Percentiles rank a stretch among this genome's conserved stretches.
Conservation (phyloP, 2,888 invertebrate genomes). For the Perizoma affinitatum region DNA sequence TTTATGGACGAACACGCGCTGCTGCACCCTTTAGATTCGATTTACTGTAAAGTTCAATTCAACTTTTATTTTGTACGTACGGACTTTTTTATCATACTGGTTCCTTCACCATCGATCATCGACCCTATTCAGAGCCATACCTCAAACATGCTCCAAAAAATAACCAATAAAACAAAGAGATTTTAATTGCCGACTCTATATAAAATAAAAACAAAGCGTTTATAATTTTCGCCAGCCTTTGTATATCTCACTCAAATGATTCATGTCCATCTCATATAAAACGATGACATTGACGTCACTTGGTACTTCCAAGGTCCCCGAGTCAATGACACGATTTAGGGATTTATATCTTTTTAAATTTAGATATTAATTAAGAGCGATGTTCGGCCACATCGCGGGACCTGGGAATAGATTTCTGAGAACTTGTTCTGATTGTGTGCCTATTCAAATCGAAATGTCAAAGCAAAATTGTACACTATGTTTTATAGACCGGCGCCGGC, state of each 20-base stretch:
- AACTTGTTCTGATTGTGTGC: too few species aligned
- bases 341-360: constrained; percentile 16
- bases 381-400: neutral
- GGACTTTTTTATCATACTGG: too few species aligned
- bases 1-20: neutral
- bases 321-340: constrained; percentile 26
- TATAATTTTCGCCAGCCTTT: constrained; percentile 4
- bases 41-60: too few species aligned
- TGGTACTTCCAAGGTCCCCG: constrained; percentile 27
- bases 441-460: too few species aligned
- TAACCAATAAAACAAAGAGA: neutral
- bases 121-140: too few species aligned
- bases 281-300: constrained; percentile 22
- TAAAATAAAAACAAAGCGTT: neutral
- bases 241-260: constrained; percentile 22
- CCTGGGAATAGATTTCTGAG: too few species aligned
- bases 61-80: too few species aligned
- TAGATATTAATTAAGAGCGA: constrained; percentile 5
- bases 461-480: too few species aligned
- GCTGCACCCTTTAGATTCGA: neutral
- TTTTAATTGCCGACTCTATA: neutral
- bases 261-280: constrained; percentile 20
- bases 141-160: too few species aligned
- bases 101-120: too few species aligned
- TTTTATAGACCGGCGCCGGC: too few species aligned